Base-by-base conservation (phyloP, 2,113 vertebrate genomes). In the Craseonycteris thonglongyai region DNA sequence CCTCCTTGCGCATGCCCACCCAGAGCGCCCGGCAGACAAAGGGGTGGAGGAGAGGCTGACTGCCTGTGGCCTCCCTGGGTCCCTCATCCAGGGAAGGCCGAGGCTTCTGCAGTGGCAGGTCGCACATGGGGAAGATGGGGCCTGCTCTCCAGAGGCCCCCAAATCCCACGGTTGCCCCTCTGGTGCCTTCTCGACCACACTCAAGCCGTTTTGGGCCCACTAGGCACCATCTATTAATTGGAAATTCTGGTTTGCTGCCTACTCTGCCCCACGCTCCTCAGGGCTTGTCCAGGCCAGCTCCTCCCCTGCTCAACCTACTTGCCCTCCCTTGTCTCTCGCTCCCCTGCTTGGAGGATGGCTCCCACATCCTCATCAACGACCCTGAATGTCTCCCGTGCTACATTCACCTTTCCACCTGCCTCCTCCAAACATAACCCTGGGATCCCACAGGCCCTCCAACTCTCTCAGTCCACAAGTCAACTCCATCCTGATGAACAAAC, bases 1-100 rank as follows among this genome's bases (percentile, higher is more conserved):
- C 76, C 96, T 91, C 56, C 83, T 54, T 9, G 96, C 96, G 95
- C 97, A 96, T 97, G 96, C 96, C 97, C 96, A 92, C 95, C 97
- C 96, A 95, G 96, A 63, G 42, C 5, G 4, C 75, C 49, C 33
- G 84, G 76, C 96, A 97, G 96, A 97, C 97, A 97, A 96, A 97
- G 74, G 33, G 90, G 74, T 12, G 33, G 82, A 47, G n/a, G 80
- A 49, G 79, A 71, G 76, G 47, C 93, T 88, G 78, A 71, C 85
- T 87, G 80, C 68, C 1, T 40, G 66, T 33, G 83, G 84, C 81
- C 69, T 88, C 63, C 68, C 40, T 0, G 42, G 68, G 69, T 38
- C 66, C 71, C 84, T 88, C 45, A n/a, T 40, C n/a, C 19, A 83
- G 91, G 69, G 76, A 74, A 63, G 59, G 28, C 8, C 19, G 8